Conservation (phyloP, 2,797 vertebrate species). For the Pangasius krempfi region DNA sequence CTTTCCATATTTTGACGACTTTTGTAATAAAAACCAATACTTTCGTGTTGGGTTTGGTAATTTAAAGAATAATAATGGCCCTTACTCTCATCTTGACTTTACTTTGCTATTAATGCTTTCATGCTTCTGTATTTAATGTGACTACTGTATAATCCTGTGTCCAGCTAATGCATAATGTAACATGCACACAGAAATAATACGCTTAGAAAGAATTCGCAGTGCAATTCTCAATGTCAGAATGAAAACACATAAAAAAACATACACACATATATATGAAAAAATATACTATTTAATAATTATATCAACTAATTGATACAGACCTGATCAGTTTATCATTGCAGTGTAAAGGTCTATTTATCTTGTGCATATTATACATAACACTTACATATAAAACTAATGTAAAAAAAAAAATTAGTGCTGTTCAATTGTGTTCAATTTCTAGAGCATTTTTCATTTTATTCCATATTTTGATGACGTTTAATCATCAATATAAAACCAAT, state of each 20-base stretch:
- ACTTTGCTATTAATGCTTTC: conserved; percentile 70
- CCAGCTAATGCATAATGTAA: neutral
- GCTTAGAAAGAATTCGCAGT: neutral
- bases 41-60: conserved; percentile 76
- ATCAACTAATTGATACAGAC: neutral
- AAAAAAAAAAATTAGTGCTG: neutral
- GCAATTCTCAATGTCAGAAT: neutral
- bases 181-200: neutral
- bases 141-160: neutral
- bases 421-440: conserved; percentile 44
- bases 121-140: conserved; percentile 57
- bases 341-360: neutral
- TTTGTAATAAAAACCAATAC: conserved; percentile 74
- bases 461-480: conserved; percentile 70
- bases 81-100: conserved; percentile 61
- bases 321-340: neutral
- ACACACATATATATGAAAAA: neutral
- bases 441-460: conserved; percentile 65
- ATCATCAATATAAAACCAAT: conserved; percentile 75
- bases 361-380: neutral
- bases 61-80: conserved; percentile 79
- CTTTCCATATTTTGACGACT: conserved; percentile 72
- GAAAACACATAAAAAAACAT: neutral
- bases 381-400: neutral
- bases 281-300: neutral